phyloP scores from a whole-genome alignment of 2,888 invertebrate species.

The Pelosia muscerda region DNA sequence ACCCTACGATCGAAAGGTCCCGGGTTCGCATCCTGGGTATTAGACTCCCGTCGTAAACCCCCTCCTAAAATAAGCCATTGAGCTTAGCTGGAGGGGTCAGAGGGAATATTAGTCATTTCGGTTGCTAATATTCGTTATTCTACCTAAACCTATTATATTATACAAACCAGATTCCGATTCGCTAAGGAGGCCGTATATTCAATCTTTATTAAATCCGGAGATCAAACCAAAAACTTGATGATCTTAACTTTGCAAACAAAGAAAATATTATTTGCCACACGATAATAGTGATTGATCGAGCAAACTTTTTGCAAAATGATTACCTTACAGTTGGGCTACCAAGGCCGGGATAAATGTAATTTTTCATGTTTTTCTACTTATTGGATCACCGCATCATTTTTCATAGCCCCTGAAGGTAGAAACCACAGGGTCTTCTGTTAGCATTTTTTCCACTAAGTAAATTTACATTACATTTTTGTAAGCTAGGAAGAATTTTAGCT shows the following conservation, averaged over 20 bases:
- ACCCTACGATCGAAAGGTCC: too few relatives aligned
- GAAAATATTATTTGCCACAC: background rate
- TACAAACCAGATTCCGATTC: background rate
- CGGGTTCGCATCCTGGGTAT: too few relatives aligned
- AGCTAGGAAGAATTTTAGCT: too few relatives aligned
- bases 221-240: background rate
- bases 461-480: background rate
- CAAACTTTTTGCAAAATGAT: background rate
- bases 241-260: background rate
- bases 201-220: background rate
- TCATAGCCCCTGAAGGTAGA: slow-evolving; percentile 19
- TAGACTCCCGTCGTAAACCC: too few relatives aligned
- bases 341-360: slow-evolving; percentile 26
- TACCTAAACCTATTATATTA: background rate
- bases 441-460: background rate
- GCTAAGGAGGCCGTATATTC: background rate
- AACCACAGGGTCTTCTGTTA: background rate
- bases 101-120: too few relatives aligned
- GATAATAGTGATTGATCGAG: slow-evolving; percentile 6
- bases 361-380: slow-evolving; percentile 32
- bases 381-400: slow-evolving; percentile 29
- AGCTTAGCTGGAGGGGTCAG: too few relatives aligned
- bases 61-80: too few relatives aligned
- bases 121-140: too few relatives aligned
- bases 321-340: slow-evolving; percentile 18